A percentile compares a stretch with the other conserved stretches of the same genome.
Evolutionary conservation across 2,797 vertebrate species (phyloP).

Genomic region (Enteromius paludinosus): DNA sequence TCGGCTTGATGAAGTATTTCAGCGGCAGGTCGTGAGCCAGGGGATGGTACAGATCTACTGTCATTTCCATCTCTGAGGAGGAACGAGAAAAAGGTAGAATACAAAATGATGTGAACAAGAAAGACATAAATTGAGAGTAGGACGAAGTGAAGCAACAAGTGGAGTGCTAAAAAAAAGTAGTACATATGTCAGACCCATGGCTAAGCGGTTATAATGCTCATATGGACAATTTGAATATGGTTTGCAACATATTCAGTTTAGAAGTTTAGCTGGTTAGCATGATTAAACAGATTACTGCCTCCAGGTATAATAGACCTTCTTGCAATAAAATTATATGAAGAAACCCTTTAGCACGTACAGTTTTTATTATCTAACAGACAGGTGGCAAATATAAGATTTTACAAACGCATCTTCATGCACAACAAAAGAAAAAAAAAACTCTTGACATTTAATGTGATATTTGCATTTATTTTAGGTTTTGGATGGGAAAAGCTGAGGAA

Average conservation of each 20-base stretch:
- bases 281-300: not conserved
- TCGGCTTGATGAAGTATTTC: slow-evolving; percentile 60
- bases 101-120: slow-evolving; percentile 5
- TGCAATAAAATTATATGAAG: not conserved
- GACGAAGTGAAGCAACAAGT: not conserved
- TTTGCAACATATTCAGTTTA: too few species aligned
- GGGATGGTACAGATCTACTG: slow-evolving; percentile 38
- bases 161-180: not conserved
- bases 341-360: not conserved
- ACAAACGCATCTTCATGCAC: not conserved
- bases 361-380: not conserved
- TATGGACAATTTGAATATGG: not conserved
- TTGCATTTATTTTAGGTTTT: slow-evolving; percentile 2
- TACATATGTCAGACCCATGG: not conserved
- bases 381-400: not conserved
- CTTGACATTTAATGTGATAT: not conserved
- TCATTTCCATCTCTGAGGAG: slow-evolving; percentile 30
- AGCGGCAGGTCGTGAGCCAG: not conserved
- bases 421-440: not conserved
- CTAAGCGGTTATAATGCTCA: not conserved
- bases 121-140: not conserved
- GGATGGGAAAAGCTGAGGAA: not conserved
- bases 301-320: not conserved
- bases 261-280: not conserved
- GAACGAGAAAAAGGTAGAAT: slow-evolving; percentile 20